These are phyloP conservation scores for Ctenopoma multispine DNA, from an alignment of 2,797 vertebrate genomes.

Conservation along the genomic window DNA sequence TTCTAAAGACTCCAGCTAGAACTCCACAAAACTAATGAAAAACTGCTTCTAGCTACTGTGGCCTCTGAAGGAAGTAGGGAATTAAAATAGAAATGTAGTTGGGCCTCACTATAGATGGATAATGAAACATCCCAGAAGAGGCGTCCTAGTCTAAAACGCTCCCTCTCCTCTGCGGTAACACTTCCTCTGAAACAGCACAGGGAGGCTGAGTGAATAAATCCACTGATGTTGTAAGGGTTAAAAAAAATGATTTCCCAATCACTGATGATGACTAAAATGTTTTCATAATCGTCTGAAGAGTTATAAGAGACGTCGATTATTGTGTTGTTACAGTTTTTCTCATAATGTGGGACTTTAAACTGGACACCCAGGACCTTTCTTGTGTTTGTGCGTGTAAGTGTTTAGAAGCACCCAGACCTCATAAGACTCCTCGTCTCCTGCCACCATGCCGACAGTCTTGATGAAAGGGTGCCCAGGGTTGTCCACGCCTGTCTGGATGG, in stretches of 20 bases:
- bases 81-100: slow-evolving; percentile 12
- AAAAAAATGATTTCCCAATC: neutral
- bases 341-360: neutral
- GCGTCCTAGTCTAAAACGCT: slow-evolving; percentile 21
- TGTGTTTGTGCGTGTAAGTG: too few species aligned
- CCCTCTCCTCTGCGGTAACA: neutral
- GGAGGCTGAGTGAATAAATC: neutral
- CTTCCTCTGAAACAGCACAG: neutral
- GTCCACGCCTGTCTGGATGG: slow-evolving; percentile 98
- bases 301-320: too few species aligned
- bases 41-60: neutral
- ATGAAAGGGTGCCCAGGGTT: slow-evolving; percentile 98
- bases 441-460: slow-evolving; percentile 89
- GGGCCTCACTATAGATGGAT: slow-evolving; percentile 27
- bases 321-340: neutral
- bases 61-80: slow-evolving; percentile 4
- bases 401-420: slow-evolving; percentile 84
- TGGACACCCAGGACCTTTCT: neutral
- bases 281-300: neutral
- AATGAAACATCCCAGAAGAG: slow-evolving; percentile 41
- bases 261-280: neutral
- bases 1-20: neutral
- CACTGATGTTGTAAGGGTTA: neutral
- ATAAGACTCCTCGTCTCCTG: slow-evolving; percentile 95
- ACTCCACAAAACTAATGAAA: neutral